These are phyloP conservation scores for Colaptes auratus DNA, from an alignment of 2,113 vertebrate genomes.

Conservation along the genomic window DNA sequence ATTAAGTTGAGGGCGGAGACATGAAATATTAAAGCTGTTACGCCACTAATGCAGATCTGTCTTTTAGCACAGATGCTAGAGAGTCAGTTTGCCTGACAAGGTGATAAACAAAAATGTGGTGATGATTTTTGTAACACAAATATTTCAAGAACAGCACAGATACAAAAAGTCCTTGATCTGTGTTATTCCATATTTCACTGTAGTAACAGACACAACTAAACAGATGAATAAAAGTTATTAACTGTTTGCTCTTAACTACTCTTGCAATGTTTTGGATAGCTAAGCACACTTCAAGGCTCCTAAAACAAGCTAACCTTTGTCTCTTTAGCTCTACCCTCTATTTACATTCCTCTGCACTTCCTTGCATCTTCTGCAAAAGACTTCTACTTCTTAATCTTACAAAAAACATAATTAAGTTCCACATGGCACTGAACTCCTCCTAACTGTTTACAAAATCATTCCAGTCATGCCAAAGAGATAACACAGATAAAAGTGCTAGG, in stretches of 20 bases:
- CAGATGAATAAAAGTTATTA: background rate
- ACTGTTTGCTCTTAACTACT: background rate
- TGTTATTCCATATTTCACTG: background rate
- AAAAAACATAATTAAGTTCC: background rate
- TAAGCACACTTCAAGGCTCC: background rate
- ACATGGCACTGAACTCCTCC: background rate
- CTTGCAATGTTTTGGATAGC: background rate
- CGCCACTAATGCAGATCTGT: background rate
- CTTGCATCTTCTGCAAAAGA: background rate
- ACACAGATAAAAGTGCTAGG: background rate
- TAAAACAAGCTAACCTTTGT: background rate
- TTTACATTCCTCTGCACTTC: background rate
- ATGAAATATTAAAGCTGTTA: background rate
- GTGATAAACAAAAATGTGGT: background rate
- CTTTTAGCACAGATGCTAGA: background rate
- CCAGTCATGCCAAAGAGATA: background rate
- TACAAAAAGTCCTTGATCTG: background rate
- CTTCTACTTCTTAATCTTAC: background rate
- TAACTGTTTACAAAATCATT: conserved; percentile 13
- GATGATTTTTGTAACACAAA: background rate
- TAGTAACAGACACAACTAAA: background rate
- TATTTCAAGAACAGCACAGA: background rate
- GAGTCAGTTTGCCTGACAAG: background rate
- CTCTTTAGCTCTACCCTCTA: background rate
- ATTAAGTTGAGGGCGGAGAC: background rate